Base-by-base conservation (phyloP, 2,888 invertebrate genomes). In the Prosapia bicincta region DNA sequence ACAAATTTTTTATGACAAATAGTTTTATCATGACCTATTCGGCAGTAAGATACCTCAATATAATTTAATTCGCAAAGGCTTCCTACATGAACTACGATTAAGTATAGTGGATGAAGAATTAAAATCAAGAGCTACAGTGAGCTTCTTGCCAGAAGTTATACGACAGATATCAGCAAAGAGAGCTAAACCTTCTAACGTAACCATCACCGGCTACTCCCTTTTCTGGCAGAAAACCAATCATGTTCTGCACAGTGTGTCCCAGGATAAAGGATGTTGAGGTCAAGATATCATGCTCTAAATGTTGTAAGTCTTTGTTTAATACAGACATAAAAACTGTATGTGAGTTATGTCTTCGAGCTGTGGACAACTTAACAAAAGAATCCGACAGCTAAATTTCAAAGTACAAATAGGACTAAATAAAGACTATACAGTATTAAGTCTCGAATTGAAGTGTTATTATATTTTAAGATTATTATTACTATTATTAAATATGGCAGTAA, bases 231-330 rank as follows among this genome's bases (percentile, higher is more conserved):
- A 71, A 54, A n/a, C 24, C 65, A 25, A 71, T 54, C n/a, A n/a
- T n/a, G n/a, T n/a, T n/a, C n/a, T 71, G 71, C 65, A 54, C 43
- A 9, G 24, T 38, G 54, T 71, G 71, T 54, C 71, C 71, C 54
- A 38, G 71, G 54, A 71, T 25, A 26, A 54, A 24, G 10, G 70
- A 70, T 70, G 26, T 20, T 25, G 54, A 71, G 65, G 54, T 71
- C 13, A 69, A 69, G 23, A 69, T 32, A 15, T 10, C 69, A 28
- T 69, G 69, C 24, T 69, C n/a, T 15, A 71, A 25, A 10, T 71
- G 71, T n/a, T 54, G n/a, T 13, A 71, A 71, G 25, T 28, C 13
- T 43, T 54, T 71, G 71, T 54, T 25, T 9, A 54, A 5, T 25
- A 71, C 7, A 24, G 24, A 71, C 25, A 71, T 71, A 54, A 71